Evolutionary conservation across 2,113 vertebrate genomes (phyloP).

Genomic region (Grammomys dolichurus): DNA sequence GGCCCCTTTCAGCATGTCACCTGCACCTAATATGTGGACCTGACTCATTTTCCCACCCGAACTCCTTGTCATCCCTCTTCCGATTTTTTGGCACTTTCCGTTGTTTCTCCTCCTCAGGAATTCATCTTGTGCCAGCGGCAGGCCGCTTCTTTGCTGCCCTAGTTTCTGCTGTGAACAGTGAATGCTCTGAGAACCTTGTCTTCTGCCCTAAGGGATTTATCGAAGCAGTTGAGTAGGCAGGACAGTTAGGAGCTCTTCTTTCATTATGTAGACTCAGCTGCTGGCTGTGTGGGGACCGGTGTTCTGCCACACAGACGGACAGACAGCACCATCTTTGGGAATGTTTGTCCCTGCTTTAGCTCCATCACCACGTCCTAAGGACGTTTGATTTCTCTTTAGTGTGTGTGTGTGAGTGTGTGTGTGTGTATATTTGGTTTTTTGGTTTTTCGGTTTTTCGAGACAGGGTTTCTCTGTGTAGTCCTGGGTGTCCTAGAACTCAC

Average conservation of each 20-base stretch:
- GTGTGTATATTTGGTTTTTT: no score
- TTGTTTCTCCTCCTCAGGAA: not conserved
- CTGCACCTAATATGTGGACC: not conserved
- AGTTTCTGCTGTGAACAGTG: constrained; percentile 6
- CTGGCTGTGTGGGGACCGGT: not conserved
- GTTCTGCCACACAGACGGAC: not conserved
- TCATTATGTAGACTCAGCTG: not conserved
- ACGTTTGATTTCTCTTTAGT: not conserved
- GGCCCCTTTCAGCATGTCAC: not conserved
- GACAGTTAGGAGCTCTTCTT: not conserved
- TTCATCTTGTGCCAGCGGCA: not conserved
- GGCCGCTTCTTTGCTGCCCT: not conserved
- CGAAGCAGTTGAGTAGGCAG: not conserved
- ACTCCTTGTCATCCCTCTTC: not conserved
- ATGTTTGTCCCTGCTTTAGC: not conserved
- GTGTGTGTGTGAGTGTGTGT: not conserved
- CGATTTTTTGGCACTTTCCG: not conserved
- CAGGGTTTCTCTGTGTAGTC: no score
- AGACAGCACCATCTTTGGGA: not conserved
- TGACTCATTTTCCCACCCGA: not conserved
- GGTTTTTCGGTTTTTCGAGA: no score
- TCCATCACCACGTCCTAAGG: not conserved
- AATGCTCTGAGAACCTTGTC: not conserved
- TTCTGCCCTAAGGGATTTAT: not conserved
- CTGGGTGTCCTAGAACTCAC: no score